Percentiles rank a stretch among this genome's conserved stretches.
phyloP scores from a whole-genome alignment of 35 echinoderm and acorn worm species.

The Apostichopus parvimensis region DNA sequence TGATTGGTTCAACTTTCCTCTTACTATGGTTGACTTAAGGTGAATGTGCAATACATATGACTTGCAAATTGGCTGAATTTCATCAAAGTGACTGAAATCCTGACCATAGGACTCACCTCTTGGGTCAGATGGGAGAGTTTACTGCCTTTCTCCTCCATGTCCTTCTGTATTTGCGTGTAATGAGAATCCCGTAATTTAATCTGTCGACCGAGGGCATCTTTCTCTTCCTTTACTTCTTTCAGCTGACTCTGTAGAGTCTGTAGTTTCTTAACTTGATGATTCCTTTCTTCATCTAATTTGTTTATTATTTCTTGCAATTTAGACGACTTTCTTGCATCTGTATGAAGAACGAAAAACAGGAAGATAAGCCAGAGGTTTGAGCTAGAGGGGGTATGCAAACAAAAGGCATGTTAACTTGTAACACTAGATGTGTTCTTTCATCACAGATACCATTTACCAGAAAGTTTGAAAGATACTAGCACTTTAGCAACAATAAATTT shows the following conservation, averaged over 20 bases:
- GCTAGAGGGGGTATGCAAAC: too few relatives aligned
- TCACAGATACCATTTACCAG: too few relatives aligned
- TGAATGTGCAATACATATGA: too few relatives aligned
- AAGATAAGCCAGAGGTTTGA: too few relatives aligned
- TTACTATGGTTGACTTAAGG: too few relatives aligned
- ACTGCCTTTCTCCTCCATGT: constrained; percentile 61
- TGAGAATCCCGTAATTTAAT: constrained; percentile 63
- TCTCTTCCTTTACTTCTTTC: constrained; percentile 51
- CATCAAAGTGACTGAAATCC: background rate
- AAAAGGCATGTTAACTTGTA: too few relatives aligned
- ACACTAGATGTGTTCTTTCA: too few relatives aligned
- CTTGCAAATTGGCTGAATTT: too few relatives aligned
- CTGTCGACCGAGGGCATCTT: constrained; percentile 55
- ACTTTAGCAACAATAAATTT: too few relatives aligned
- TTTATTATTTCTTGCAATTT: constrained; percentile 70
- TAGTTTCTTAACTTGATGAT: constrained; percentile 18
- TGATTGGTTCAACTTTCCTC: too few relatives aligned
- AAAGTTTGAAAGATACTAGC: too few relatives aligned
- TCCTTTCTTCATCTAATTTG: constrained; percentile 66
- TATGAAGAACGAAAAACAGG: background rate
- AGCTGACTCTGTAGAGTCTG: constrained; percentile 53
- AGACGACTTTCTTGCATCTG: constrained; percentile 75
- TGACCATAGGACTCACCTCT: constrained; percentile 54
- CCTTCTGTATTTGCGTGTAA: constrained; percentile 70
- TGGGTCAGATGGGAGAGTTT: constrained; percentile 53